phyloP scores from a whole-genome alignment of 2,113 vertebrate genomes.

The Agapornis roseicollis region DNA sequence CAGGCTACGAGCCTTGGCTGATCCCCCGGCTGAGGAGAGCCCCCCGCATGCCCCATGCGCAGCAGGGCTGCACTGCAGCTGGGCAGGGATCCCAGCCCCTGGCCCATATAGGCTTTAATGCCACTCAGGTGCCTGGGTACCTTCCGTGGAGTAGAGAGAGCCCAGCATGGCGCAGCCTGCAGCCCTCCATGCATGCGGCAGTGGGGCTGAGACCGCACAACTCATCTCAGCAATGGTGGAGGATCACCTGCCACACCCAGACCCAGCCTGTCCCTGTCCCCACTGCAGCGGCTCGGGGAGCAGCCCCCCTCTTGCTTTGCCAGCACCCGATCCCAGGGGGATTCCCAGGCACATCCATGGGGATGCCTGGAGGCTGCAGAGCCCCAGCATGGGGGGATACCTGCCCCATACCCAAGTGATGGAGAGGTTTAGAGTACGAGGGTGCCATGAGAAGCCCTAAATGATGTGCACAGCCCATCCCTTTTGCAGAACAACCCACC shows the following conservation, averaged over 20 bases:
- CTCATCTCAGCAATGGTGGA: not conserved
- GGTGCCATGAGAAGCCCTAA: not conserved
- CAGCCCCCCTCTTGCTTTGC: not conserved
- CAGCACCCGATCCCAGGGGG: not conserved
- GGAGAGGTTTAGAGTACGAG: not conserved
- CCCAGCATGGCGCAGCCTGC: not conserved
- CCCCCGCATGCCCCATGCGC: rapidly evolving
- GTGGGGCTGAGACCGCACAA: not conserved
- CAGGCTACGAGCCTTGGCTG: not conserved
- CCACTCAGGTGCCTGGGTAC: rapidly evolving
- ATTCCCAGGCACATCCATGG: not conserved
- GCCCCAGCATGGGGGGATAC: not conserved
- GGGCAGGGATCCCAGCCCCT: not conserved
- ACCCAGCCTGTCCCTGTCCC: not conserved
- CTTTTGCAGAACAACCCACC: not conserved
- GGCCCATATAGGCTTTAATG: rapidly evolving
- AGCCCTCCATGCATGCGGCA: not conserved
- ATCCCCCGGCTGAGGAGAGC: not conserved
- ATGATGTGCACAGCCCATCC: not conserved
- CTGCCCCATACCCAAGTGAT: not conserved
- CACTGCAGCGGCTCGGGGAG: not conserved
- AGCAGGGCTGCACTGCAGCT: not conserved
- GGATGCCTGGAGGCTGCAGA: not conserved
- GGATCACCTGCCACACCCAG: not conserved
- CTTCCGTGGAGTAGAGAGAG: not conserved